Percentiles rank a stretch among this genome's conserved stretches.
These are phyloP conservation scores for Lacerta agilis DNA, from an alignment of 2,797 vertebrate species.

Conservation along the genomic window DNA sequence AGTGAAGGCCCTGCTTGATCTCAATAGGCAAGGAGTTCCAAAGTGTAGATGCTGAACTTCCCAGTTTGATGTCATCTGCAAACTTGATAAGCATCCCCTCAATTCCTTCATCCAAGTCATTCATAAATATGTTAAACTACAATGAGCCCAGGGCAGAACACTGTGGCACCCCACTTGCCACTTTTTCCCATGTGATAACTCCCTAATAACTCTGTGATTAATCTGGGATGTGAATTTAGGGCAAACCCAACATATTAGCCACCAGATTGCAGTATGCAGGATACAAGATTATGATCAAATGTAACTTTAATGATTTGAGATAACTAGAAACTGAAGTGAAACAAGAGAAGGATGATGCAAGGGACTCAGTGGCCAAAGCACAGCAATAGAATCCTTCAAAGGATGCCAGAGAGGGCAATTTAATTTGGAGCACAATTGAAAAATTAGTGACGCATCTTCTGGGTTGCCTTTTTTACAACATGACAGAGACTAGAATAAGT, in stretches of 20 bases:
- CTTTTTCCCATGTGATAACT: too few species aligned
- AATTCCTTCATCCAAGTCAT: too few species aligned
- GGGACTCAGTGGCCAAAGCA: slow-evolving; percentile 59
- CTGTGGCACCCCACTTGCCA: too few species aligned
- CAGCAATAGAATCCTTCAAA: slow-evolving; percentile 62
- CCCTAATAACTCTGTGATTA: background rate
- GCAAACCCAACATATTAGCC: background rate
- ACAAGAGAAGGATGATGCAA: slow-evolving; percentile 52
- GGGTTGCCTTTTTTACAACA: slow-evolving; percentile 60
- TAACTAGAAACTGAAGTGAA: slow-evolving; percentile 34
- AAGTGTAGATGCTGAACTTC: too few species aligned
- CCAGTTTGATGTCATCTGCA: too few species aligned
- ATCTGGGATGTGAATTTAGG: background rate
- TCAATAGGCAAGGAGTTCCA: too few species aligned
- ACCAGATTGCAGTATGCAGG: background rate
- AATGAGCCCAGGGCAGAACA: too few species aligned
- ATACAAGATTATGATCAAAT: slow-evolving; percentile 50
- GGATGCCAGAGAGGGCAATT: slow-evolving; percentile 66
- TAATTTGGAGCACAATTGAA: slow-evolving; percentile 65
- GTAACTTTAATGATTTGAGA: slow-evolving; percentile 45
- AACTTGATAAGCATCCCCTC: too few species aligned
- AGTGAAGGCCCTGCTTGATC: too few species aligned
- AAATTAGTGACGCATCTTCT: slow-evolving; percentile 69
- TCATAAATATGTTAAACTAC: too few species aligned
- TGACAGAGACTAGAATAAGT: slow-evolving; percentile 64